These are phyloP conservation scores for Marmota monax DNA, from an alignment of 2,113 vertebrate genomes.

Conservation along the genomic window DNA sequence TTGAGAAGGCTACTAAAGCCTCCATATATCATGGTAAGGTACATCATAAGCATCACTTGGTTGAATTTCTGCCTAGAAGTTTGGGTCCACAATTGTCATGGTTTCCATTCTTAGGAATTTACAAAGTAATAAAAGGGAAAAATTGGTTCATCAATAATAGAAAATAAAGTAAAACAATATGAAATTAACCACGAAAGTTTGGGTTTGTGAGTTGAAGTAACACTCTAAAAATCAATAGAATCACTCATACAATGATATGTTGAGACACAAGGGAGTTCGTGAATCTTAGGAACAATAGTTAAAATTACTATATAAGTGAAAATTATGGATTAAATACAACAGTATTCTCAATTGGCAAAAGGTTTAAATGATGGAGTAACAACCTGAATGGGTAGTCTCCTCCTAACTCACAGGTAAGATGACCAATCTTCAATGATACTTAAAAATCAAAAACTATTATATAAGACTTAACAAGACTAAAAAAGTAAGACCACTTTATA, in stretches of 20 bases:
- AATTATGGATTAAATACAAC: neutral
- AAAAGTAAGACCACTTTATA: neutral
- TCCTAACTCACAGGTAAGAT: neutral
- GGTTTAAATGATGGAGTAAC: neutral
- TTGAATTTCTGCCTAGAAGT: neutral
- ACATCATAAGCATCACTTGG: neutral
- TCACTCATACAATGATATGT: neutral
- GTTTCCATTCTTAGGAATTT: neutral
- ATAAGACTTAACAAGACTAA: neutral
- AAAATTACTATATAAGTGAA: neutral
- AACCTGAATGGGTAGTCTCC: neutral
- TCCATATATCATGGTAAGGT: neutral
- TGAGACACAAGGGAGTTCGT: neutral
- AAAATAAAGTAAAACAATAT: neutral
- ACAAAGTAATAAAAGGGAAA: neutral
- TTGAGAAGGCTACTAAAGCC: neutral
- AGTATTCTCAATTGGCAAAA: neutral
- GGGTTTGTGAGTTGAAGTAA: neutral
- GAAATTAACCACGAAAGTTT: neutral
- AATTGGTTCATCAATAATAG: neutral
- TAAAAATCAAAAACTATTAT: neutral
- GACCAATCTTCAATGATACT: neutral
- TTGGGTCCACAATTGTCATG: neutral
- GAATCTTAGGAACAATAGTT: neutral
- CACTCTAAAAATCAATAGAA: neutral